phyloP scores from a whole-genome alignment of 2,113 vertebrate species.

The Nothobranchius kuhntae region DNA sequence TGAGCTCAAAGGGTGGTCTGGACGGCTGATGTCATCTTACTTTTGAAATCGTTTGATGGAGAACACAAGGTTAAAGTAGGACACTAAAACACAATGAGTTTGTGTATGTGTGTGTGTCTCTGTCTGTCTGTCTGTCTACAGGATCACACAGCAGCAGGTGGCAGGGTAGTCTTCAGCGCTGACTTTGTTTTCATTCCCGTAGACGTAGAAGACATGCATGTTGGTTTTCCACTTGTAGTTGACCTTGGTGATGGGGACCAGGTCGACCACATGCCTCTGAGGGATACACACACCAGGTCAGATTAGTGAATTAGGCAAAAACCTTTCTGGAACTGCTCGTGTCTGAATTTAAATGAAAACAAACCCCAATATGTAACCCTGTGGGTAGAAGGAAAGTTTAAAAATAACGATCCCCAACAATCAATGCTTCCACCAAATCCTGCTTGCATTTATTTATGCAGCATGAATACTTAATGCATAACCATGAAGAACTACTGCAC shows the following conservation, averaged over 20 bases:
- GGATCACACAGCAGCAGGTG: constrained; percentile 79
- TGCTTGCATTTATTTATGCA: too few relatives aligned
- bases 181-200: constrained; percentile 79
- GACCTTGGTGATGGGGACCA: constrained; percentile 82
- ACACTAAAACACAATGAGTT: too few relatives aligned
- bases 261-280: constrained; percentile 82
- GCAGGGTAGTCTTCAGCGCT: constrained; percentile 74
- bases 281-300: background rate
- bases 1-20: too few relatives aligned
- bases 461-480: too few relatives aligned
- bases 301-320: background rate
- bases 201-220: constrained; percentile 71
- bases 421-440: too few relatives aligned
- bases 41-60: too few relatives aligned
- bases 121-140: constrained; percentile 26
- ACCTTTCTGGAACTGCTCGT: rapidly evolving
- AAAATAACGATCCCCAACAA: background rate
- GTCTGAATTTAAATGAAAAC: background rate
- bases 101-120: too few relatives aligned
- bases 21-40: too few relatives aligned
- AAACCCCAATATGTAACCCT: background rate
- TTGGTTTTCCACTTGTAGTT: constrained; percentile 79
- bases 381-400: background rate
- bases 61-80: too few relatives aligned
- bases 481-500: too few relatives aligned